Evolutionary conservation across 2,797 vertebrate species (phyloP).

Genomic region (Poeciliopsis paucimaculata): DNA sequence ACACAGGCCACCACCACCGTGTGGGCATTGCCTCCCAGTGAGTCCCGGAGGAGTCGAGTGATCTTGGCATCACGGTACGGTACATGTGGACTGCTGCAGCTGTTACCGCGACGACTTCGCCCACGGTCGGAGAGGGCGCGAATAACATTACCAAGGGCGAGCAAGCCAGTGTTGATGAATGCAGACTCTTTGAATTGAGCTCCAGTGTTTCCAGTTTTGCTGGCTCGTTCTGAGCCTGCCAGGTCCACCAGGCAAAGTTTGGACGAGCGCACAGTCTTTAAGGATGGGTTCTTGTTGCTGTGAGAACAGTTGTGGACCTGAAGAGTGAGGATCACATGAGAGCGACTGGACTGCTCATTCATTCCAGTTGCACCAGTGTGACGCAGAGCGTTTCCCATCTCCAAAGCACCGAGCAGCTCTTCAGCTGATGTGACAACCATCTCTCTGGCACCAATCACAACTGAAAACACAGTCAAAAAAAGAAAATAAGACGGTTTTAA

Average conservation of each 20-base stretch:
- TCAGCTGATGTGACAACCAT: constrained; percentile 82
- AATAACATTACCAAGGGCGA: constrained; percentile 91
- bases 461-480: constrained; percentile 69
- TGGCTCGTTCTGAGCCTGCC: constrained; percentile 89
- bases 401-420: constrained; percentile 85
- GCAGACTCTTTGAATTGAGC: constrained; percentile 88
- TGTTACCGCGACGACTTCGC: constrained; percentile 69
- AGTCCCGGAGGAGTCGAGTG: constrained; percentile 91
- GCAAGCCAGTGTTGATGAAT: constrained; percentile 88
- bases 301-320: constrained; percentile 77
- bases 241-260: constrained; percentile 93
- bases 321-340: constrained; percentile 90
- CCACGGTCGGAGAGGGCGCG: constrained; percentile 86
- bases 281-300: constrained; percentile 23
- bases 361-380: constrained; percentile 85
- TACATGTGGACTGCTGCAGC: constrained; percentile 69
- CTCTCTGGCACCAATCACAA: constrained; percentile 89
- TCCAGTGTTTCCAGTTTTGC: constrained; percentile 88
- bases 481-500: background rate
- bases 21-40: constrained; percentile 89
- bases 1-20: constrained; percentile 92
- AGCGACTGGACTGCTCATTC: constrained; percentile 91
- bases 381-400: constrained; percentile 85
- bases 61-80: constrained; percentile 92
- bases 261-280: constrained; percentile 67